Evolutionary conservation across 2,888 invertebrate species (phyloP), one percentile per base, ranked within the genome.

Genomic region (Invenusta paracnida): DNA sequence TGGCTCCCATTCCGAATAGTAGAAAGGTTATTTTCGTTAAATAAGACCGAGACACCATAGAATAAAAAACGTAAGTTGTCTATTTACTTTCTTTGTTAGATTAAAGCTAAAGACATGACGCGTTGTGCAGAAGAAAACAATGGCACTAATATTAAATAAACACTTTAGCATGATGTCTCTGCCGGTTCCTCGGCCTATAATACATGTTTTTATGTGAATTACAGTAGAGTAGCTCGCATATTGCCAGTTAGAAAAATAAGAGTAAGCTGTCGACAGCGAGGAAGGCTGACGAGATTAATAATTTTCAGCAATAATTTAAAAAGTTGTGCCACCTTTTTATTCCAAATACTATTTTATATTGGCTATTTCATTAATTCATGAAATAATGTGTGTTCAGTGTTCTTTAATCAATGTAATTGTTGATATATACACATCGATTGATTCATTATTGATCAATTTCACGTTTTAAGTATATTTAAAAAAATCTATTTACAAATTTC

Each of bases 1-100:
- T 73, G 73, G 73, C 23, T 23, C 11, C 73, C 73, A 73, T 73
- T 73, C 73, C 73, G 73, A 73, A 23, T 73, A 73, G 73, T 13
- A 73, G 17, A 73, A 73, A n/a, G 11, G 5, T 23, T n/a, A 73
- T 73, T 73, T 73, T 73, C 11, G 5, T 73, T 73, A 73, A 13
- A 73, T 73, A 73, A n/a, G 73, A 23, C 73, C 5, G 23, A 73
- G 73, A 73, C 11, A 73, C 73, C 73, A 23, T 23, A 73, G 73
- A 73, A 73, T 73, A 73, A 73, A 2, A 25, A 73, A 73, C 73
- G 73, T 73, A 73, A 25, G 73, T 73, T 13, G 2, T 73, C 48
- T 73, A n/a, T 23, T 73, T 73, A 73, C 11, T 73, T 73, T 73
- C 25, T 2, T 73, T 73, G 23, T 73, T 73, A 2, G 5, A 48